Percentiles rank a stretch among this genome's conserved stretches.
Evolutionary conservation across 1,140 invertebrate species (phyloP).

Genomic region (Pteromalus puparum): DNA sequence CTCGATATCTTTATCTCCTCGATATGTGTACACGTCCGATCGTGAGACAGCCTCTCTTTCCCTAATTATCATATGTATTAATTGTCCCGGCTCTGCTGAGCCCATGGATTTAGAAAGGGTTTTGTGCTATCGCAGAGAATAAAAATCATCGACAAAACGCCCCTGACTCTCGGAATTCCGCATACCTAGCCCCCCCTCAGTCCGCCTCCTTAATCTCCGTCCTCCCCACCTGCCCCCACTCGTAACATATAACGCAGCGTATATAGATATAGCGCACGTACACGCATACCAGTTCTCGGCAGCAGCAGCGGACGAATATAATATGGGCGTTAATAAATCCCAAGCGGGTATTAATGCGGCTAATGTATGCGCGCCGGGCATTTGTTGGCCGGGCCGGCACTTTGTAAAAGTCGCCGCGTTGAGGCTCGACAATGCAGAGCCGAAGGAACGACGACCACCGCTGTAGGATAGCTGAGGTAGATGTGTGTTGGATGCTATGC

Average conservation of each 20-base stretch:
- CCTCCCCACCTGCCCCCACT: not conserved
- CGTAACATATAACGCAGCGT: not conserved
- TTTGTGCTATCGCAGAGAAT: no score
- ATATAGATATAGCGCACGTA: not conserved
- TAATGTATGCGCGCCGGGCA: slow-evolving; percentile 68
- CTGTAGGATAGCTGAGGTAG: not conserved
- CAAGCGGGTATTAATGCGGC: slow-evolving; percentile 70
- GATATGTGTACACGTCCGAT: no score
- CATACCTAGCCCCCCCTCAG: not conserved
- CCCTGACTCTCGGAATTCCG: not conserved
- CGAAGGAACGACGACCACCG: not conserved
- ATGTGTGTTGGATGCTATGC: not conserved
- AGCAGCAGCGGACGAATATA: slow-evolving; percentile 63
- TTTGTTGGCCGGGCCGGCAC: slow-evolving; percentile 64
- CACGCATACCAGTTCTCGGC: not conserved
- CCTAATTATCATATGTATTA: slow-evolving; percentile 53
- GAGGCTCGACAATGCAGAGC: slow-evolving; percentile 4
- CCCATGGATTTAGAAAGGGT: no score
- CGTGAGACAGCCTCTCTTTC: slow-evolving; percentile 27
- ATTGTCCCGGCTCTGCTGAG: not conserved
- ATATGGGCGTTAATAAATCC: slow-evolving; percentile 72
- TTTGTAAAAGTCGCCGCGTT: slow-evolving; percentile 59
- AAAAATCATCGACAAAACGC: not conserved
- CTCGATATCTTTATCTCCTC: not conserved
- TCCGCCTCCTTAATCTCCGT: not conserved